phyloP scores from a whole-genome alignment of 2,797 vertebrate species.

The Orientallactaga sibirica region DNA sequence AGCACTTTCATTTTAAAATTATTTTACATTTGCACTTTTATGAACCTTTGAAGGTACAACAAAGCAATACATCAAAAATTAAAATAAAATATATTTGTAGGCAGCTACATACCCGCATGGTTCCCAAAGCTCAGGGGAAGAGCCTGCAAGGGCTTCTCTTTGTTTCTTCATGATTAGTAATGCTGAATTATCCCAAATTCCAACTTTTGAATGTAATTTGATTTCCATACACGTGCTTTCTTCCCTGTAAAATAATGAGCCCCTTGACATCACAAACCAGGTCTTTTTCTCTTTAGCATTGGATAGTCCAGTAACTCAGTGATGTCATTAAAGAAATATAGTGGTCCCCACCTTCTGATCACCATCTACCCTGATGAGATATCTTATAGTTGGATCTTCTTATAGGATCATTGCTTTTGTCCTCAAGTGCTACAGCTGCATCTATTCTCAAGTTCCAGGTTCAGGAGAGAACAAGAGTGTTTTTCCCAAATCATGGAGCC shows the following conservation, averaged over 20 bases:
- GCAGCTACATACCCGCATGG: too few species aligned
- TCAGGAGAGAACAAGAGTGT: background rate
- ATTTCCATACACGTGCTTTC: background rate
- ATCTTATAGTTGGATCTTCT: background rate
- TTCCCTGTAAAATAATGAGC: background rate
- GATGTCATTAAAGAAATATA: background rate
- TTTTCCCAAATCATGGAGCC: background rate
- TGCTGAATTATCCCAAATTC: too few species aligned
- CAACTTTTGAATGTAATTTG: too few species aligned
- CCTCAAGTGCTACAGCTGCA: background rate
- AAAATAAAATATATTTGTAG: background rate
- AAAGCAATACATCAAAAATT: background rate
- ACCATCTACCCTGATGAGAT: background rate
- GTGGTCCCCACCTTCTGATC: background rate
- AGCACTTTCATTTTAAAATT: slow-evolving; percentile 35
- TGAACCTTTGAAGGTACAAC: background rate
- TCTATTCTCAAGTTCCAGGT: slow-evolving; percentile 9
- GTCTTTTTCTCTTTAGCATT: background rate
- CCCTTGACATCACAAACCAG: background rate
- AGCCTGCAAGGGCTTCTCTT: too few species aligned
- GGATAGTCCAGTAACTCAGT: background rate
- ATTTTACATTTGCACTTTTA: slow-evolving; percentile 34
- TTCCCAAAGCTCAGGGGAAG: too few species aligned
- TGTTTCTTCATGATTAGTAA: too few species aligned
- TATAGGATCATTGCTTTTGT: background rate